Percentiles rank a stretch among this genome's conserved stretches.
These are phyloP conservation scores for Numida meleagris DNA, from an alignment of 2,113 vertebrate species.

Conservation along the genomic window DNA sequence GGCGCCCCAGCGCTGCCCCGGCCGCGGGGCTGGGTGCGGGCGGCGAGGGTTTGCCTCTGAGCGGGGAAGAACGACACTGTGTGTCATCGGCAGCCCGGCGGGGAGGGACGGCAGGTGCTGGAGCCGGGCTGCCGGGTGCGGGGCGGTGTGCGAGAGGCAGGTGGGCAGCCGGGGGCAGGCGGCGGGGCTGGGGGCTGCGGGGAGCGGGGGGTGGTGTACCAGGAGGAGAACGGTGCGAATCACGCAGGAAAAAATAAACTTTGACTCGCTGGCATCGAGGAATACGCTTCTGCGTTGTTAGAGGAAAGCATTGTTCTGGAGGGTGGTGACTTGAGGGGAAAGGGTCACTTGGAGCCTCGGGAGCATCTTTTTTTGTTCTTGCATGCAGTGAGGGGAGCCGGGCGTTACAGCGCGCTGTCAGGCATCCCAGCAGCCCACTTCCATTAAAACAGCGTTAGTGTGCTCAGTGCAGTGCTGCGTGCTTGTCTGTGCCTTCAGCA, in stretches of 20 bases:
- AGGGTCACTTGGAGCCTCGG: background rate
- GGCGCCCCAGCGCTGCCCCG: too few species aligned
- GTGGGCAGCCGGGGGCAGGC: background rate
- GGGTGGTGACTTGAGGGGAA: background rate
- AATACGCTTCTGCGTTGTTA: background rate
- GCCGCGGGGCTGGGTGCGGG: too few species aligned
- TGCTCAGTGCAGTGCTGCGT: background rate
- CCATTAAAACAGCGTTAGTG: background rate
- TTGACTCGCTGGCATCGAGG: background rate
- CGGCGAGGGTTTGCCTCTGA: too few species aligned
- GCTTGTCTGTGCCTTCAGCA: background rate
- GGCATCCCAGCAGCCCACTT: background rate
- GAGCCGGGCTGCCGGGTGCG: background rate
- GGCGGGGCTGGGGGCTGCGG: background rate
- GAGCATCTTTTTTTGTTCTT: background rate
- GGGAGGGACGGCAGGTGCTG: background rate
- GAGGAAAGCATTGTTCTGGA: slow-evolving; percentile 20
- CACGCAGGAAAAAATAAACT: background rate
- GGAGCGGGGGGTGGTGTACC: background rate
- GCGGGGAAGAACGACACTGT: too few species aligned
- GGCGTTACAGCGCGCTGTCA: background rate
- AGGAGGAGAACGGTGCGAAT: background rate
- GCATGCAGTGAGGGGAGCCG: background rate
- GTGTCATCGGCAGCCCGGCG: background rate
- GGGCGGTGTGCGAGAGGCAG: background rate